Conservation (phyloP, 2,888 invertebrate species). For the Phengaris alcon region DNA sequence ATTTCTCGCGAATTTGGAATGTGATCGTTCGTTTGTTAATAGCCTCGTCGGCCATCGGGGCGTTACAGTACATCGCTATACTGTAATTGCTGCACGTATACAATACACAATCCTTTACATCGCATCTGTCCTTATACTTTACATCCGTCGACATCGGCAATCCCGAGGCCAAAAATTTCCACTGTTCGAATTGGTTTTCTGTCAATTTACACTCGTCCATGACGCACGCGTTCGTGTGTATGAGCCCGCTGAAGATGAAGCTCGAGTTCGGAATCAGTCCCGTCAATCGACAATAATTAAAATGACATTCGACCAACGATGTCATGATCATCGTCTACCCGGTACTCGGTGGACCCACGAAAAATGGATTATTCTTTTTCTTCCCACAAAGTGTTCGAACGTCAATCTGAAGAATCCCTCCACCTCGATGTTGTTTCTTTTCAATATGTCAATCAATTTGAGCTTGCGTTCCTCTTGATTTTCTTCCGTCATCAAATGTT, state of each 20-base stretch:
- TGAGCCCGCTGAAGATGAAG: slow-evolving; percentile 30
- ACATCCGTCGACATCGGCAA: slow-evolving; percentile 41
- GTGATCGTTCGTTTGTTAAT: too few relatives aligned
- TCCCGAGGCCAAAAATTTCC: slow-evolving; percentile 43
- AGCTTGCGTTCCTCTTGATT: too few relatives aligned
- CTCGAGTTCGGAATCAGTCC: slow-evolving; percentile 27
- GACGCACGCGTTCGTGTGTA: slow-evolving; percentile 32
- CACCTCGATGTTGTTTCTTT: too few relatives aligned
- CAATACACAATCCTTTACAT: slow-evolving; percentile 24
- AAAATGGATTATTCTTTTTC: too few relatives aligned
- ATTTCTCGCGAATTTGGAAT: background rate
- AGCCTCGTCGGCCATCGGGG: too few relatives aligned
- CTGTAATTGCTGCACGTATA: background rate
- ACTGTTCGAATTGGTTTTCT: slow-evolving; percentile 44
- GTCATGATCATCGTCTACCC: slow-evolving; percentile 32
- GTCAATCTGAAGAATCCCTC: too few relatives aligned
- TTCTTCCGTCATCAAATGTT: too few relatives aligned
- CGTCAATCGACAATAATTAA: slow-evolving; percentile 27
- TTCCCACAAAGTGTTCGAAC: too few relatives aligned
- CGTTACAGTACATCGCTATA: too few relatives aligned
- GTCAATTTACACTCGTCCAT: slow-evolving; percentile 48
- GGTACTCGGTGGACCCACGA: background rate
- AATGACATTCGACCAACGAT: slow-evolving; percentile 27
- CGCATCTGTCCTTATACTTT: slow-evolving; percentile 32
- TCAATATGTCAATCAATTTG: too few relatives aligned